Conservation (phyloP, 2,797 vertebrate species). For the Danio aesculapii region DNA sequence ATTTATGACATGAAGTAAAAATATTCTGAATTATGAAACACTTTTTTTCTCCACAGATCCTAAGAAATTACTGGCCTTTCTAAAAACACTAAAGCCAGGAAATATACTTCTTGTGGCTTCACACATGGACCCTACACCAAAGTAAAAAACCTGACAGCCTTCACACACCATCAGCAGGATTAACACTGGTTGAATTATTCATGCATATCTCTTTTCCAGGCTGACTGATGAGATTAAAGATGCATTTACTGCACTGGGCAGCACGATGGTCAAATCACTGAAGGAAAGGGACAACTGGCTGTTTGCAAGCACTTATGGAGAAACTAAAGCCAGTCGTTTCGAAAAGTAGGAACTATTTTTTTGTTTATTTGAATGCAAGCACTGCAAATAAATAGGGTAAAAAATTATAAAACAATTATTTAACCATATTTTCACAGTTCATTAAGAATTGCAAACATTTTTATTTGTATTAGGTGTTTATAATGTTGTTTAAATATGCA, state of each 20-base stretch:
- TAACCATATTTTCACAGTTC: no score
- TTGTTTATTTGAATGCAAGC: no score
- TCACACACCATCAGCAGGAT: neutral
- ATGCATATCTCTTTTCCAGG: constrained; percentile 70
- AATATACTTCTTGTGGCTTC: constrained; percentile 83
- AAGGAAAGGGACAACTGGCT: constrained; percentile 88
- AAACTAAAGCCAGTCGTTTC: constrained; percentile 77
- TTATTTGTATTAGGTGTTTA: no score
- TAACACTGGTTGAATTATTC: neutral
- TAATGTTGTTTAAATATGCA: no score
- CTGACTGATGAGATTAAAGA: constrained; percentile 79
- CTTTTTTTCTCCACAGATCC: neutral
- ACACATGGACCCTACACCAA: constrained; percentile 82
- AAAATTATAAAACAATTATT: no score
- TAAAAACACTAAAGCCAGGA: constrained; percentile 75
- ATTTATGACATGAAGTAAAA: neutral
- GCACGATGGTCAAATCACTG: constrained; percentile 74
- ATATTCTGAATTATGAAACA: neutral
- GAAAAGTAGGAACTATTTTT: constrained; percentile 82
- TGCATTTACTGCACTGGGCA: constrained; percentile 81
- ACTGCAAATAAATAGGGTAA: no score
- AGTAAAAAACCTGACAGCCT: constrained; percentile 77
- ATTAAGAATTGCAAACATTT: no score
- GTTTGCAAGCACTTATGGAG: constrained; percentile 82
- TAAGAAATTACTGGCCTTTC: constrained; percentile 73